phyloP scores from a whole-genome alignment of 1,140 invertebrate species.

The Araneus ventricosus region DNA sequence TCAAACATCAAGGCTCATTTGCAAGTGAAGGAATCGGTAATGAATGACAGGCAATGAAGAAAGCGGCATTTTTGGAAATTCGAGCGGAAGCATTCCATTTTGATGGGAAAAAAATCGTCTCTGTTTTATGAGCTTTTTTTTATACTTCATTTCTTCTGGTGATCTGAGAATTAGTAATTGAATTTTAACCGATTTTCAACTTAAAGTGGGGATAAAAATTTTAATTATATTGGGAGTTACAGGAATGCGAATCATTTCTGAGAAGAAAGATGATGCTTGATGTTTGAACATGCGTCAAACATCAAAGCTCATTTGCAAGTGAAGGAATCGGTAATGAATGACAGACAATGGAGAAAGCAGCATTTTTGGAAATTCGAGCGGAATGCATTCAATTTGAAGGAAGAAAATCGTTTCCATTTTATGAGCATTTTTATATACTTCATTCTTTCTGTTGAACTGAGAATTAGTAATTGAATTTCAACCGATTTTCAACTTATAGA shows the following conservation, averaged over 20 bases:
- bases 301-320: not conserved
- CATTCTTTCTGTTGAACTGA: too few species aligned
- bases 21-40: not conserved
- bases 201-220: too few species aligned
- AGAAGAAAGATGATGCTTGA: too few species aligned
- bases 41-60: not conserved
- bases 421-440: too few species aligned
- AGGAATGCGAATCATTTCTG: too few species aligned
- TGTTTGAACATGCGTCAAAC: not conserved
- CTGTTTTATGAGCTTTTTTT: not conserved
- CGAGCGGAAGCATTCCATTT: not conserved
- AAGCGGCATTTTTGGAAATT: not conserved
- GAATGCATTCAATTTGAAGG: not conserved
- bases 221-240: too few species aligned
- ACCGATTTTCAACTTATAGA: too few species aligned
- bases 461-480: too few species aligned
- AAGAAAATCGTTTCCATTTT: not conserved
- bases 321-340: not conserved
- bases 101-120: not conserved
- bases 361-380: too few species aligned
- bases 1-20: not conserved
- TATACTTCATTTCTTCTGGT: too few species aligned
- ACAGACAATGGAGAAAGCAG: not conserved
- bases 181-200: too few species aligned
- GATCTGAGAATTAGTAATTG: too few species aligned